phyloP scores from a whole-genome alignment of 2,888 invertebrate genomes.

The Liodrosophila aerea region DNA sequence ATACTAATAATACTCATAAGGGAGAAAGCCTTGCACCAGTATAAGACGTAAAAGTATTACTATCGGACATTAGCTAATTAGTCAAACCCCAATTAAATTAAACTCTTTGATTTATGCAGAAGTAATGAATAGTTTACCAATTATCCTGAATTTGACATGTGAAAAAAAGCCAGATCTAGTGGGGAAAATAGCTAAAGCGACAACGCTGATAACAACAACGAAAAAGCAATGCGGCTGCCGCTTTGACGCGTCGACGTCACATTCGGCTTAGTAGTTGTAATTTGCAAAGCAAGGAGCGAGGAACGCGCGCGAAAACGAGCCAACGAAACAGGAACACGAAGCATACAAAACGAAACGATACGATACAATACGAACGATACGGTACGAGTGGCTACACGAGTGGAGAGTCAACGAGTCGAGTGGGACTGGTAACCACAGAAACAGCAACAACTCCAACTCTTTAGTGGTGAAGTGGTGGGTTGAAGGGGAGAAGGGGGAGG shows the following conservation, averaged over 20 bases:
- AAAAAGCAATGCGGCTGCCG: conserved; percentile 44
- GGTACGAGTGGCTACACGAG: conserved; percentile 23
- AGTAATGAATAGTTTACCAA: too few relatives aligned
- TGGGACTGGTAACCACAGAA: conserved; percentile 52
- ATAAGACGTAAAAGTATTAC: too few relatives aligned
- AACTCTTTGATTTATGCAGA: too few relatives aligned
- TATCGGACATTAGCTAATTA: too few relatives aligned
- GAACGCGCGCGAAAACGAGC: conserved; percentile 69
- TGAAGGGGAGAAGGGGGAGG: conserved; percentile 38
- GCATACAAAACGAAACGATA: conserved; percentile 25
- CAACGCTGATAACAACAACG: too few relatives aligned
- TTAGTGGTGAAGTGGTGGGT: conserved; percentile 8
- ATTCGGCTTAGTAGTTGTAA: conserved; percentile 73
- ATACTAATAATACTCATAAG: too few relatives aligned
- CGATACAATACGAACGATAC: conserved; percentile 10
- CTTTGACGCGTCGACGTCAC: conserved; percentile 57
- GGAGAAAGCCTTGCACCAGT: too few relatives aligned
- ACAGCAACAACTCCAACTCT: conserved; percentile 24
- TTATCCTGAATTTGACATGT: too few relatives aligned
- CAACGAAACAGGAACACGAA: conserved; percentile 37
- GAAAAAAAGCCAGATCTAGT: too few relatives aligned
- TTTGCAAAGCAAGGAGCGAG: conserved; percentile 75
- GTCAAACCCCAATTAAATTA: too few relatives aligned
- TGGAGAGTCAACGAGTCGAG: conserved; percentile 31
- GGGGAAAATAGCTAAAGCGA: too few relatives aligned